These are phyloP conservation scores for Aselliscus stoliczkanus DNA, from an alignment of 2,797 vertebrate genomes.

Conservation along the genomic window DNA sequence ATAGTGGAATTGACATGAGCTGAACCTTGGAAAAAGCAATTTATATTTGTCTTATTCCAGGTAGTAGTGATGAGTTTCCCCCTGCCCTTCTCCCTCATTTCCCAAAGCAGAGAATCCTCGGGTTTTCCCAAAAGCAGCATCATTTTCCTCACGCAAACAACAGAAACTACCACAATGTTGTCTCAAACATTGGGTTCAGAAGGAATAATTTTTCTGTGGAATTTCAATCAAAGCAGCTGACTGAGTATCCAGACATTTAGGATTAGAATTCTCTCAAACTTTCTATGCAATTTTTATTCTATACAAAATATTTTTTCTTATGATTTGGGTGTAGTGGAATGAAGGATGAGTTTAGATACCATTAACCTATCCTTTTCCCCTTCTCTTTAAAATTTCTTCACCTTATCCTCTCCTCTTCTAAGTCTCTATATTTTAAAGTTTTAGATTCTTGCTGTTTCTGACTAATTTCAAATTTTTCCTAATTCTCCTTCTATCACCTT, in stretches of 20 bases:
- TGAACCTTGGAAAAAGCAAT: background rate
- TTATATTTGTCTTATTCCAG: background rate
- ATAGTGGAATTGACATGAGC: background rate
- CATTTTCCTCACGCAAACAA: background rate
- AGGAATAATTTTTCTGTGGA: background rate
- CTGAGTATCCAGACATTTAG: background rate
- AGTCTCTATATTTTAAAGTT: background rate
- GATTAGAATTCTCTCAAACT: background rate
- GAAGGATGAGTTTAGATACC: background rate
- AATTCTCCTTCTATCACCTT: background rate
- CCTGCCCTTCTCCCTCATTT: no score
- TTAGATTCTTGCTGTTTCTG: background rate
- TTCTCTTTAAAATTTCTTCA: background rate
- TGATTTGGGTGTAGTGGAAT: background rate
- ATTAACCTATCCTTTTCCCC: background rate
- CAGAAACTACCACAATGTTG: background rate
- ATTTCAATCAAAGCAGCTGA: background rate
- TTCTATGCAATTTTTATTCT: background rate
- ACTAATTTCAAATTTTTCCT: background rate
- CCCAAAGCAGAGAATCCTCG: background rate
- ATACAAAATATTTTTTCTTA: background rate
- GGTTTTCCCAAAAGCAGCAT: background rate
- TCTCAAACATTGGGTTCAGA: background rate
- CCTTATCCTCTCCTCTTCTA: background rate
- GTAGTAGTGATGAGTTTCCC: background rate